These are phyloP conservation scores for Falco biarmicus DNA, from an alignment of 2,797 vertebrate species.

Conservation along the genomic window DNA sequence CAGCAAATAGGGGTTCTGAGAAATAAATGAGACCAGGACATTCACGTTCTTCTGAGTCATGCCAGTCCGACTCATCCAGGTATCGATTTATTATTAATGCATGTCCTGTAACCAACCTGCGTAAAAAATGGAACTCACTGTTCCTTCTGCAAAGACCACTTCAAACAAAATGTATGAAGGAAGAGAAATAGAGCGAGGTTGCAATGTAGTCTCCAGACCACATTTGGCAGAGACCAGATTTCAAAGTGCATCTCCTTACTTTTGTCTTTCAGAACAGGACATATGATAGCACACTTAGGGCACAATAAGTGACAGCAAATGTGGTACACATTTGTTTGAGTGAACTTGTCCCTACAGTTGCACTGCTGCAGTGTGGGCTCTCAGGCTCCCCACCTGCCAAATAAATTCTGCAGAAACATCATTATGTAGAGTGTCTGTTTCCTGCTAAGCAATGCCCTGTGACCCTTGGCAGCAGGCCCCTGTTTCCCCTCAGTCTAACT, in stretches of 20 bases:
- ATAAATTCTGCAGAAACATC: constrained; percentile 23
- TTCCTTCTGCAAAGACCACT: neutral
- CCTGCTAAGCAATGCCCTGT: constrained; percentile 55
- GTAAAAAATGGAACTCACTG: neutral
- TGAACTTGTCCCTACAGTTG: neutral
- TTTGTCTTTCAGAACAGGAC: neutral
- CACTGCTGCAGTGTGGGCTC: neutral
- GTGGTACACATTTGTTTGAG: neutral
- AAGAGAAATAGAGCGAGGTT: neutral
- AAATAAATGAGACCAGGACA: neutral
- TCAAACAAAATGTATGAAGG: neutral
- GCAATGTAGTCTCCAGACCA: neutral
- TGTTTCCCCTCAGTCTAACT: neutral
- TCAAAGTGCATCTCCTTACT: neutral
- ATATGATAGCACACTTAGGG: neutral
- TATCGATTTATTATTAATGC: neutral
- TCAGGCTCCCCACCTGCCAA: constrained; percentile 2
- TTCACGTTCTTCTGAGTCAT: neutral
- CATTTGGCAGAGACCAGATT: neutral
- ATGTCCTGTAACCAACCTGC: neutral
- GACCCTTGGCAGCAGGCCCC: constrained; percentile 38
- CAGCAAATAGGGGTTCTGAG: neutral
- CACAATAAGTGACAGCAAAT: neutral
- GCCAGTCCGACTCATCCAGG: neutral
- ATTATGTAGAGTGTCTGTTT: constrained; percentile 22